Evolutionary conservation across 2,113 vertebrate genomes (phyloP).

Genomic region (Nicator chloris): DNA sequence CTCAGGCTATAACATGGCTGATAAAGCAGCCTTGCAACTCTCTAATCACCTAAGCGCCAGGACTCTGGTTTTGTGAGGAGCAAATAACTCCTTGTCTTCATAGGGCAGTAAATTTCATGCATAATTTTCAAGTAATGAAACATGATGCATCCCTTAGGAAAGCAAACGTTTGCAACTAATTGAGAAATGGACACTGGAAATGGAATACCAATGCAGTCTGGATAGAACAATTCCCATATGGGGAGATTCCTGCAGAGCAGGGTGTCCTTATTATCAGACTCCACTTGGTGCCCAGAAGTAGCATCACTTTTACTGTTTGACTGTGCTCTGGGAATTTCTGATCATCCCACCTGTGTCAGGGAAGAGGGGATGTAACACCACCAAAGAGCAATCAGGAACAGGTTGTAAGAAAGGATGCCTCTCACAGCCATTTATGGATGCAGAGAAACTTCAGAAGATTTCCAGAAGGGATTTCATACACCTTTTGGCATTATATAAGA

Average conservation of each 20-base stretch:
- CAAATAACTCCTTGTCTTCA: slow-evolving; percentile 14
- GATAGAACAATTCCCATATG: background rate
- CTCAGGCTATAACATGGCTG: background rate
- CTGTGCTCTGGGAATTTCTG: background rate
- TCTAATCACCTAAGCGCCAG: background rate
- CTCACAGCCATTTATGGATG: background rate
- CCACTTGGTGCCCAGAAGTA: background rate
- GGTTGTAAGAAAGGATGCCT: background rate
- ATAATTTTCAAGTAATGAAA: slow-evolving; percentile 5
- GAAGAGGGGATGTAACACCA: background rate
- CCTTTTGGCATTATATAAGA: background rate
- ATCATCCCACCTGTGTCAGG: no score
- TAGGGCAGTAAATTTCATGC: background rate
- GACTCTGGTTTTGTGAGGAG: background rate
- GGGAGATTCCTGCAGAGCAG: background rate
- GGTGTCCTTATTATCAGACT: background rate
- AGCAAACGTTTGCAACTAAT: background rate
- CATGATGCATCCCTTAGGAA: slow-evolving; percentile 7
- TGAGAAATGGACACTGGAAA: background rate
- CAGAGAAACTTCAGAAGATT: background rate
- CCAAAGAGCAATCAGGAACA: background rate
- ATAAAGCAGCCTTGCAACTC: background rate
- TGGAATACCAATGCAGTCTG: background rate
- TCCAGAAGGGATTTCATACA: background rate
- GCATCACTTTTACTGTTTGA: background rate